phyloP scores from a whole-genome alignment of 2,888 invertebrate genomes.

The Oscheius sp. region DNA sequence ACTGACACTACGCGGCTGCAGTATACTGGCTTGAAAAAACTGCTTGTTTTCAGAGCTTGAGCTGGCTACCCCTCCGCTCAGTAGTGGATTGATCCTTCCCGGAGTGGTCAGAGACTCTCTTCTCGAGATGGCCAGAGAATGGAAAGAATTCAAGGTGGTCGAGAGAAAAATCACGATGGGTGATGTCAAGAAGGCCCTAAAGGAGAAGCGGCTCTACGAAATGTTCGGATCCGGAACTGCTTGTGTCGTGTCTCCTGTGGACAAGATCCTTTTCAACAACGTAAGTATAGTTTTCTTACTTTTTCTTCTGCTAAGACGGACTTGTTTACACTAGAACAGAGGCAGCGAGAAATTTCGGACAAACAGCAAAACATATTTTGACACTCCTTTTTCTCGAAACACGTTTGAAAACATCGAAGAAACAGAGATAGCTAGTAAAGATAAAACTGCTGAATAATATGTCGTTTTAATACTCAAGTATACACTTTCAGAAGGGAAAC shows the following conservation, averaged over 20 bases:
- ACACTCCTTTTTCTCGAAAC: no score
- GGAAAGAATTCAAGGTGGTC: conserved; percentile 84
- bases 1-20: background rate
- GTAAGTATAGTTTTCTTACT: conserved; percentile 17
- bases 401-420: no score
- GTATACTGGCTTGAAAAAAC: background rate
- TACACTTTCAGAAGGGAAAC: conserved; percentile 79
- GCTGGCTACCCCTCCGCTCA: conserved; percentile 89
- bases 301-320: background rate
- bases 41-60: conserved; percentile 80
- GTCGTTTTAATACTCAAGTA: conserved; percentile 29
- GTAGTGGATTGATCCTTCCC: conserved; percentile 90
- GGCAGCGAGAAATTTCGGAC: no score
- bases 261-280: conserved; percentile 83
- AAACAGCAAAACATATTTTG: no score
- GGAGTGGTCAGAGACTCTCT: conserved; percentile 92
- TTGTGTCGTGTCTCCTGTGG: conserved; percentile 91
- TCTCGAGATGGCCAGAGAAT: conserved; percentile 83
- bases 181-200: conserved; percentile 82
- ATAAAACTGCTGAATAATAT: background rate
- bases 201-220: conserved; percentile 89
- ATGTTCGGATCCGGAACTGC: conserved; percentile 99
- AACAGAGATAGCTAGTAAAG: no score
- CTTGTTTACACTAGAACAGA: no score
- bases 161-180: conserved; percentile 88